Base-by-base conservation (phyloP, 2,113 vertebrate species). In the Taurulus bubalis region DNA sequence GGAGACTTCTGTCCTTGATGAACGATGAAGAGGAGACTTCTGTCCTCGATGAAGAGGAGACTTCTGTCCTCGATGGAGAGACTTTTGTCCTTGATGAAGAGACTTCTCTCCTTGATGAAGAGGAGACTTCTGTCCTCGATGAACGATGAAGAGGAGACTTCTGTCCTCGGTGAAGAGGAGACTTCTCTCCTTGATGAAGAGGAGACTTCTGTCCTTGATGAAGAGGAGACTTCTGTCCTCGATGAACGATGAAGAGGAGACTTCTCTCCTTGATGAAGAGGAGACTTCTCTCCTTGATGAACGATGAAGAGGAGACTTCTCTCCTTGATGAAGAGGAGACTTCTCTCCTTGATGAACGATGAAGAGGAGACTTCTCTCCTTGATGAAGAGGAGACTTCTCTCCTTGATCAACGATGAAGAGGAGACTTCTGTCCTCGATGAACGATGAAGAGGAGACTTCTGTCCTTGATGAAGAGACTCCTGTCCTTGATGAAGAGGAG, bases 401-500 rank as follows among this genome's bases (percentile, higher is more conserved):
- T 32, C 30, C 30, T 32, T n/a, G n/a, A n/a, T n/a, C n/a, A n/a
- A n/a, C 30, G 79, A 89, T 91, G 65, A 72, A 51, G 55, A 79
- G 3, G 12, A 66, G 1, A 47, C 30, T 55, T 40, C 56, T 80
- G 45, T 85, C 79, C 72, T 80, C 69, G 30, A 4, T 32, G 30
- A n/a, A 32, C 30, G 30, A 32, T 4, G 30, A 4, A 32, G 30
- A 32, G 30, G 2, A 3, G 30, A 4, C 30, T 32, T 32, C 30
- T 32, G 30, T 32, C 30, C 30, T 32, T 4, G n/a, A n/a, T n/a
- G n/a, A n/a, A n/a, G n/a, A n/a, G n/a, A n/a, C n/a, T n/a, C n/a
- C n/a, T n/a, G n/a, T n/a, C n/a, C n/a, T n/a, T 89, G 79, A 89
- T 91, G 65, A 72, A 51, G 55, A 79, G 3, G 12, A 66, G 1